phyloP scores from a whole-genome alignment of 1,140 invertebrate genomes.

The Gerris buenoi region DNA sequence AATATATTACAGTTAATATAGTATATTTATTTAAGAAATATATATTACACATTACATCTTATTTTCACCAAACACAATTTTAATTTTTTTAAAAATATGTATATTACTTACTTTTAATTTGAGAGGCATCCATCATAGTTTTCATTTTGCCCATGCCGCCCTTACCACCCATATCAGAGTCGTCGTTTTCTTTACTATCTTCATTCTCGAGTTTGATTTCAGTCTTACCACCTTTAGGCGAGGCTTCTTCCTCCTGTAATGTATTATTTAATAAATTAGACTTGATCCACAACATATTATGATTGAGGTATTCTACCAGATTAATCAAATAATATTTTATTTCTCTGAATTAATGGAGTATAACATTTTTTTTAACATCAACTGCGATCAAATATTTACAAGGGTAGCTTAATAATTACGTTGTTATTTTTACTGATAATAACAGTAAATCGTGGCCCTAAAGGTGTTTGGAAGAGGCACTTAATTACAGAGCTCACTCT shows the following conservation, averaged over 20 bases:
- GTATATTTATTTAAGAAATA: not conserved
- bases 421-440: too few relatives aligned
- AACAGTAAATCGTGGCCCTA: too few relatives aligned
- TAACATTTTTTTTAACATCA: too few relatives aligned
- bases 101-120: constrained; percentile 15
- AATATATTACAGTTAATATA: constrained; percentile 1
- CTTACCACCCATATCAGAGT: constrained; percentile 37
- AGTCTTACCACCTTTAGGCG: constrained; percentile 40
- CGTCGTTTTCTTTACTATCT: constrained; percentile 32
- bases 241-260: constrained; percentile 13
- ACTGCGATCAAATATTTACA: too few relatives aligned
- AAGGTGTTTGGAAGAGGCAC: too few relatives aligned
- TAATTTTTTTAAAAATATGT: not conserved
- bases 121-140: constrained; percentile 38
- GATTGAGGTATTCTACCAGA: too few relatives aligned
- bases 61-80: not conserved
- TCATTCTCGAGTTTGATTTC: constrained; percentile 46
- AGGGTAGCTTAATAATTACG: too few relatives aligned
- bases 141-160: constrained; percentile 47
- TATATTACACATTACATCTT: not conserved
- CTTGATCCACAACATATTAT: too few relatives aligned
- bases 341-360: too few relatives aligned
- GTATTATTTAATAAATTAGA: too few relatives aligned
- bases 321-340: too few relatives aligned
- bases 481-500: too few relatives aligned